Evolutionary conservation across 2,113 vertebrate genomes (phyloP).

Genomic region (Abramis brama): DNA sequence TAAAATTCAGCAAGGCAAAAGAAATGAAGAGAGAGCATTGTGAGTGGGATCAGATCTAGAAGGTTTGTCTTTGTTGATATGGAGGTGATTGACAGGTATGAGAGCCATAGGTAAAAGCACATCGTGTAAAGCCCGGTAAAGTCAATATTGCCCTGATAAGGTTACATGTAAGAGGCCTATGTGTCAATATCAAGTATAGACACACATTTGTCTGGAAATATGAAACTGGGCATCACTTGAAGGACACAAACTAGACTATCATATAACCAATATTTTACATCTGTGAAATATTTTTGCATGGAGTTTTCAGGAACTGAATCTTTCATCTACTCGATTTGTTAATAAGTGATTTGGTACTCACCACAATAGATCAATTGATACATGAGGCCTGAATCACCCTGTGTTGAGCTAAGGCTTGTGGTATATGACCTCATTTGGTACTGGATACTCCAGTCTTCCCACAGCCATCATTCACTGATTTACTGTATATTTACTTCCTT

Average conservation of each 20-base stretch:
- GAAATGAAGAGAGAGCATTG: background rate
- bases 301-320: background rate
- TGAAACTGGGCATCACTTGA: constrained; percentile 24
- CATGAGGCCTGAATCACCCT: background rate
- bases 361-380: constrained; percentile 19
- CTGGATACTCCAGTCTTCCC: constrained; percentile 29
- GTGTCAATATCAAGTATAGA: background rate
- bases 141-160: constrained; percentile 27
- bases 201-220: constrained; percentile 16
- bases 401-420: constrained; percentile 19
- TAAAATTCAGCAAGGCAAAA: background rate
- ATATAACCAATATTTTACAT: constrained; percentile 2
- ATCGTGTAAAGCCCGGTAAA: background rate
- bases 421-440: constrained; percentile 50
- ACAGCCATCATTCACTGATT: constrained; percentile 20
- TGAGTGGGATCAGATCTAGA: background rate
- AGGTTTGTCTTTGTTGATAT: constrained; percentile 20
- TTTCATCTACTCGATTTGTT: background rate
- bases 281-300: background rate
- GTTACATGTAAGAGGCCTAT: constrained; percentile 24
- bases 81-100: constrained; percentile 40
- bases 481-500: constrained; percentile 30
- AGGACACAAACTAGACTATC: background rate
- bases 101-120: constrained; percentile 27
- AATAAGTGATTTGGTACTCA: background rate